A percentile compares a stretch with the other conserved stretches of the same genome.
Evolutionary conservation across 1,140 invertebrate genomes (phyloP).

Genomic region (Anastrepha ludens): DNA sequence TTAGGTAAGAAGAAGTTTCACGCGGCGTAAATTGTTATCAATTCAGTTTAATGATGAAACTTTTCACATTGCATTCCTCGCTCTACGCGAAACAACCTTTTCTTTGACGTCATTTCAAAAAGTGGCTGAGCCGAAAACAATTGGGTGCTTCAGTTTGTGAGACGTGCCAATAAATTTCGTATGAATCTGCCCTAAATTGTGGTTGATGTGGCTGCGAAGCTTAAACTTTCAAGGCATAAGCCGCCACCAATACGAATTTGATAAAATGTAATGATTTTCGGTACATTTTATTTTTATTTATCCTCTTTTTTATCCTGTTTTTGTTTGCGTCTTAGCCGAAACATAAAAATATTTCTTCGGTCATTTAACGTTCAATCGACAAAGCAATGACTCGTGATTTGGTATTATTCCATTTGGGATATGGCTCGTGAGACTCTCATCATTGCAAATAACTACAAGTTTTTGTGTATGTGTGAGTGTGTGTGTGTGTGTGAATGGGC

Average conservation of each 20-base stretch:
- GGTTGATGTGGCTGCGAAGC: background rate
- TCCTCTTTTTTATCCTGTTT: background rate
- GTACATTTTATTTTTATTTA: background rate
- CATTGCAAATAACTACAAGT: too few relatives aligned
- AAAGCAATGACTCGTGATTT: constrained; percentile 31
- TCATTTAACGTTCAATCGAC: constrained; percentile 14
- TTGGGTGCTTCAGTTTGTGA: background rate
- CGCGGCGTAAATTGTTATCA: constrained; percentile 2
- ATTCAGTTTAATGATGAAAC: constrained; percentile 2
- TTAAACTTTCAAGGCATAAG: background rate
- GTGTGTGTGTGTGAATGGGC: too few relatives aligned
- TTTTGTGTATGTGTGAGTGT: too few relatives aligned
- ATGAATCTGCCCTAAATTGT: background rate
- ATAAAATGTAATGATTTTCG: constrained; percentile 6
- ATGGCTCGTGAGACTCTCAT: too few relatives aligned
- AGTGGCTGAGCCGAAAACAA: background rate
- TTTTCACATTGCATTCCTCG: background rate
- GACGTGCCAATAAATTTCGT: background rate
- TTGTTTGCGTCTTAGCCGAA: background rate
- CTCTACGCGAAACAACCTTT: background rate
- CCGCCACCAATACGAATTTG: background rate
- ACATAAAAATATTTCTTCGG: background rate
- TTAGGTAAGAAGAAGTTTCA: background rate
- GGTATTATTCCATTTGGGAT: background rate
- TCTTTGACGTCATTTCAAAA: background rate